Percentiles rank a stretch among this genome's conserved stretches.
These are phyloP conservation scores for Mormyrus hasselquistii DNA, from an alignment of 2,797 vertebrate genomes.

Conservation along the genomic window DNA sequence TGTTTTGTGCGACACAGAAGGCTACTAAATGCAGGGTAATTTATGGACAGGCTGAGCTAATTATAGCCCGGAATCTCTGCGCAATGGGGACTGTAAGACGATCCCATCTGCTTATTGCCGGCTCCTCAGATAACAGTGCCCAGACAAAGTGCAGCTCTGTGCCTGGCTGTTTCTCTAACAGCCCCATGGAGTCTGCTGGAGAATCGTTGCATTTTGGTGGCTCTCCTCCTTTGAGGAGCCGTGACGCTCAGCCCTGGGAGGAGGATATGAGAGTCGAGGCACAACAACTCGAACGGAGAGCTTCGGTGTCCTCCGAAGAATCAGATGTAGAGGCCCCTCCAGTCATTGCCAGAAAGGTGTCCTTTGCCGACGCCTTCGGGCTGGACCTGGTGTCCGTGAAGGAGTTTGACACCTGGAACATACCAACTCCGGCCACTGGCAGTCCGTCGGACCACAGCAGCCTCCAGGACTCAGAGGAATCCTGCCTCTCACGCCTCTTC, in stretches of 20 bases:
- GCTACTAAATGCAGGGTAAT: background rate
- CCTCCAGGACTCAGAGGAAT: constrained; percentile 60
- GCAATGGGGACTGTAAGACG: constrained; percentile 14
- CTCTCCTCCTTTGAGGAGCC: background rate
- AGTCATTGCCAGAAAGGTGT: constrained; percentile 74
- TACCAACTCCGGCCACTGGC: constrained; percentile 51
- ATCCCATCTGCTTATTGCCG: constrained; percentile 5
- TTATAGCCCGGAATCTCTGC: constrained; percentile 18
- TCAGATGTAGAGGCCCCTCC: constrained; percentile 56
- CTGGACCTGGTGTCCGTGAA: constrained; percentile 86
- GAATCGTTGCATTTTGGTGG: background rate
- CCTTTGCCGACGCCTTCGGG: constrained; percentile 87
- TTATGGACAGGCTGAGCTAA: background rate
- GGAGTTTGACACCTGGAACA: constrained; percentile 79
- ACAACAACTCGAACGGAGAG: constrained; percentile 52
- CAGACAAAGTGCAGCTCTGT: background rate
- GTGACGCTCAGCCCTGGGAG: background rate
- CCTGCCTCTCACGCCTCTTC: constrained; percentile 68
- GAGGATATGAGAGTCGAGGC: background rate
- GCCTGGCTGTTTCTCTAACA: background rate
- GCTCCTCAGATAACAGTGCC: background rate
- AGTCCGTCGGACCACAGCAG: constrained; percentile 47
- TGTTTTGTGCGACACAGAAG: background rate
- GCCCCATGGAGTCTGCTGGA: constrained; percentile 21
- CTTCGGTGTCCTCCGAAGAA: constrained; percentile 72